Conservation (phyloP, 1,140 invertebrate genomes). For the Leptonema lineaticorne region DNA sequence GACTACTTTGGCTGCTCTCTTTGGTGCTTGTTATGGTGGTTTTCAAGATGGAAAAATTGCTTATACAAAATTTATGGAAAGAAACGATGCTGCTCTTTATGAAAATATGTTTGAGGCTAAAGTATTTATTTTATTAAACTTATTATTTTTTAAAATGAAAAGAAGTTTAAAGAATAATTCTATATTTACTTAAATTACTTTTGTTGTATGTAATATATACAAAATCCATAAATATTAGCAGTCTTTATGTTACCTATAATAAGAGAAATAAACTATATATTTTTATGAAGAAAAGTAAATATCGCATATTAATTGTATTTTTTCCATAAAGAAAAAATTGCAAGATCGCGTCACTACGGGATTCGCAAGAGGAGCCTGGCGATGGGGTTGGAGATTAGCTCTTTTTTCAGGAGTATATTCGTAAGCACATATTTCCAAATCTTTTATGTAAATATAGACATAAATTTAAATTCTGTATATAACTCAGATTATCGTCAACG, state of each 20-base stretch:
- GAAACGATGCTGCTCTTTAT: conserved; percentile 71
- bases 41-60: conserved; percentile 58
- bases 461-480: not conserved
- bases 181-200: too few relatives aligned
- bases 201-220: too few relatives aligned
- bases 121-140: conserved; percentile 48
- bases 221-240: too few relatives aligned
- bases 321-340: conserved; percentile 57
- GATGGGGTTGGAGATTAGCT: conserved; percentile 64
- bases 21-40: conserved; percentile 65
- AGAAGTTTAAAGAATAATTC: not conserved
- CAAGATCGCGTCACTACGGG: conserved; percentile 64
- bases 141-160: conserved; percentile 4
- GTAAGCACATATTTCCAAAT: conserved; percentile 55
- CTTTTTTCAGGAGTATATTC: conserved; percentile 63
- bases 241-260: too few relatives aligned
- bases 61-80: conserved; percentile 69
- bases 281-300: not conserved
- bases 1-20: conserved; percentile 55
- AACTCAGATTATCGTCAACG: conserved; percentile 59
- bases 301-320: conserved; percentile 9
- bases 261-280: conserved; percentile 18
- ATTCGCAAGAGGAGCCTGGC: conserved; percentile 68
- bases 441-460: not conserved
- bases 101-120: conserved; percentile 66